Base-by-base conservation (phyloP, 2,113 vertebrate genomes). In the Planiliza haematocheilus region DNA sequence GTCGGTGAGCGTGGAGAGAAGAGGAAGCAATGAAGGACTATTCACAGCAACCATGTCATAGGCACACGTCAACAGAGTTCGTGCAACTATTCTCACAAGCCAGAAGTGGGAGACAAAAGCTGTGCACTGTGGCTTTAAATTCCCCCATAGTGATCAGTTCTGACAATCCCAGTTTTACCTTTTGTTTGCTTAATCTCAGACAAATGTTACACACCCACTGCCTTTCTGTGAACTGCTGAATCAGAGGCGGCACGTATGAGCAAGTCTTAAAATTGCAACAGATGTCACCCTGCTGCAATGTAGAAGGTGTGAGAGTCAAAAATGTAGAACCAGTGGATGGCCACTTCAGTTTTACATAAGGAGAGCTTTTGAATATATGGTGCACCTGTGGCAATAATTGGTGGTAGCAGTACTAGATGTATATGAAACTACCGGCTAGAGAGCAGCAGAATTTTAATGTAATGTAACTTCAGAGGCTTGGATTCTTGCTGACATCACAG, bases 401-500 rank as follows among this genome's bases (percentile, higher is more conserved):
- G 24, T 55, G 43, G 13, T 13, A 36, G 10, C 17, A n/a, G 24
- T 12, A 14, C 3, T 46, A 46, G 1, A 39, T 20, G 2, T 48
- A 34, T 58, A 45, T 17, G 49, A 38, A 34, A 17, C 36, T 20
- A 16, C 34, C 50, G 59, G 48, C 0, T 12, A 34, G 18, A 53
- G 2, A 55, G 49, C 48, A 37, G 68, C 10, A 18, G 60, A 30
- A 48, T 10, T 49, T 56, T 30, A 30, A 30, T 30, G 24, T 30
- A 30, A 30, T 30, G 24, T 30, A 30, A 37, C 18, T 64, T 64
- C 17, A 30, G 46, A 60, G n/a, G 21, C 20, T 18, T 36, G 1
- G 3, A 56, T 59, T 41, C 7, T 51, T 62, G 46, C 13, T 53
- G 39, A 73, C 16, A 65, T 24, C 4, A 17, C n/a, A n/a, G 10